These are phyloP conservation scores for Lasiurus borealis DNA, from an alignment of 2,113 vertebrate genomes.

Conservation along the genomic window DNA sequence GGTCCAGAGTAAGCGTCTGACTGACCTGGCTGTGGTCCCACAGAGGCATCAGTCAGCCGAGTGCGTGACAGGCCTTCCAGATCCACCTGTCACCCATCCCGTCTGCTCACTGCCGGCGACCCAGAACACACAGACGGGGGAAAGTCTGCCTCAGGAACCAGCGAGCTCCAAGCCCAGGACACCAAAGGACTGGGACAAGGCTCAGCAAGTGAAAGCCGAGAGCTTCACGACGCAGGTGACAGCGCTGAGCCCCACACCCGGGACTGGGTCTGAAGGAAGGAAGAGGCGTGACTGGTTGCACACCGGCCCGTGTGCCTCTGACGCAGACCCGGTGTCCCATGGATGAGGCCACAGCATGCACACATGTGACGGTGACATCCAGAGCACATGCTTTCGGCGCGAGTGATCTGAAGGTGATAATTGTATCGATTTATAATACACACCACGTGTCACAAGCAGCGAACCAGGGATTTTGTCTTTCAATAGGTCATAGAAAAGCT, in stretches of 20 bases:
- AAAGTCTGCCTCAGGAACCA: neutral
- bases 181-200: neutral
- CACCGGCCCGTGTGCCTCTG: neutral
- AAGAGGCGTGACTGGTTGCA: neutral
- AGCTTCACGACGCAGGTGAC: neutral
- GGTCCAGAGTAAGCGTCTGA: neutral
- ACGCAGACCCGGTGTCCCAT: rapidly evolving
- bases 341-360: neutral
- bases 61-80: neutral
- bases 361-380: neutral
- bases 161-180: neutral
- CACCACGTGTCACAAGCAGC: neutral
- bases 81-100: neutral
- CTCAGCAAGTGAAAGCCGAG: neutral
- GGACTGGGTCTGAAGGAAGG: neutral
- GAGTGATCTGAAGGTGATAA: neutral
- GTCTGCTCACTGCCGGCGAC: neutral
- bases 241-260: neutral
- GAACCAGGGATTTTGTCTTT: neutral
- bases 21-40: neutral
- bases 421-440: too few relatives aligned
- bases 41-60: neutral
- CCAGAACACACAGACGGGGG: neutral
- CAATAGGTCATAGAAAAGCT: conserved; percentile 3
- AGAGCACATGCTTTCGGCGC: neutral